Evolutionary conservation across 2,888 invertebrate genomes (phyloP).

Genomic region (Cryptus viduatorius): DNA sequence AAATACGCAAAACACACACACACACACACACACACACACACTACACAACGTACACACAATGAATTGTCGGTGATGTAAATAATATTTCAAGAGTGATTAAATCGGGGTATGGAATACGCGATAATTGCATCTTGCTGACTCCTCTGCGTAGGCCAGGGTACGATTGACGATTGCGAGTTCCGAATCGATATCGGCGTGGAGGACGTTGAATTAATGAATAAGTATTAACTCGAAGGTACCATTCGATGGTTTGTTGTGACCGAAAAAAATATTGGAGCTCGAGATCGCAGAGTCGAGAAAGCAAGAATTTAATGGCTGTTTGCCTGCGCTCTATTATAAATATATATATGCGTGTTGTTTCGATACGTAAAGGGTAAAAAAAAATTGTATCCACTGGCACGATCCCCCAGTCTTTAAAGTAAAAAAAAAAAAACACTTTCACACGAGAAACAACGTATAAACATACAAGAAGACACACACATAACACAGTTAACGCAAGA

Average conservation of each 20-base stretch:
- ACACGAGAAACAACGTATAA: conserved; percentile 12
- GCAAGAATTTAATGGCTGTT: conserved; percentile 32
- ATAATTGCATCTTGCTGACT: conserved; percentile 49
- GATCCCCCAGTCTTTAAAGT: conserved; percentile 37
- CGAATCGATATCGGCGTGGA: conserved; percentile 24
- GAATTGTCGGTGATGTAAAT: conserved; percentile 55
- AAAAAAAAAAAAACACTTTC: conserved; percentile 9
- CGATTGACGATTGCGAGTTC: conserved; percentile 27
- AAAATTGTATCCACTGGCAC: conserved; percentile 50
- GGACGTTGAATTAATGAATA: conserved; percentile 53
- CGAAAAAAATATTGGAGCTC: conserved; percentile 20
- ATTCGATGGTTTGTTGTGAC: conserved; percentile 38
- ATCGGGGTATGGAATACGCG: conserved; percentile 40
- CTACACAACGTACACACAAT: conserved; percentile 38
- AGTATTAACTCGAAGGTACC: conserved; percentile 40
- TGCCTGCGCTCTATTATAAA: conserved; percentile 14
- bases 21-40: conserved; percentile 37
- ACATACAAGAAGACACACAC: conserved; percentile 1
- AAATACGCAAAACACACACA: conserved; percentile 38
- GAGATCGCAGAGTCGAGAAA: conserved; percentile 43
- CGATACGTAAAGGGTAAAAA: conserved; percentile 52
- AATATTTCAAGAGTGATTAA: conserved; percentile 37
- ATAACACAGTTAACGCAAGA: conserved; percentile 60
- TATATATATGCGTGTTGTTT: conserved; percentile 41
- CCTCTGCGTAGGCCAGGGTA: conserved; percentile 43